phyloP scores from a whole-genome alignment of 2,797 vertebrate genomes.

The Hydrocynus forskahlii region DNA sequence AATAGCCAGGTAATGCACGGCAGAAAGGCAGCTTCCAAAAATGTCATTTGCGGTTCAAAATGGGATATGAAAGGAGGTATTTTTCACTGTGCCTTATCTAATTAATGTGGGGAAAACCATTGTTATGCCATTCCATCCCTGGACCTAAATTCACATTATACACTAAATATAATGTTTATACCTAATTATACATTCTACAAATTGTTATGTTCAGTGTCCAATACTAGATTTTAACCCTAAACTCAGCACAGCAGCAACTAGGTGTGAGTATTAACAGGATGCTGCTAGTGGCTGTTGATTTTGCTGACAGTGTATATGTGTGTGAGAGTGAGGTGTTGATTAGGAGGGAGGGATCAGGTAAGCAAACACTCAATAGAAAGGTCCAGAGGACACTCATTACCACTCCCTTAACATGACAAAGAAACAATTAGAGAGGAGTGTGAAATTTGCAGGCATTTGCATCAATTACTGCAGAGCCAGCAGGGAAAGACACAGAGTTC shows the following conservation, averaged over 20 bases:
- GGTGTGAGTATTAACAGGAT: constrained; percentile 54
- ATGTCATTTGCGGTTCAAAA: neutral
- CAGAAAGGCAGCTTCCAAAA: neutral
- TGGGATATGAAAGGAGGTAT: too few relatives aligned
- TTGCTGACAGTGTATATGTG: constrained; percentile 41
- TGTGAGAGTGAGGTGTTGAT: constrained; percentile 62
- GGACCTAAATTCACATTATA: too few relatives aligned
- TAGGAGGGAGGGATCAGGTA: constrained; percentile 64
- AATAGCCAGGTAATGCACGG: neutral
- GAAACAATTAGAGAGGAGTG: constrained; percentile 75
- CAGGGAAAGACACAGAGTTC: constrained; percentile 47
- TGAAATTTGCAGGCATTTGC: constrained; percentile 71
- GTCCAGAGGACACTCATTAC: constrained; percentile 73
- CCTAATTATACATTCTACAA: too few relatives aligned
- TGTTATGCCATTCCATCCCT: neutral
- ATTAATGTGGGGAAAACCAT: neutral
- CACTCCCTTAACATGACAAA: constrained; percentile 73
- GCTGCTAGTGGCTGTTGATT: constrained; percentile 51
- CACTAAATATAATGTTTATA: too few relatives aligned
- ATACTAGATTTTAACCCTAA: constrained; percentile 12
- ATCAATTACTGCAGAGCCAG: constrained; percentile 70
- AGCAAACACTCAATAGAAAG: constrained; percentile 68
- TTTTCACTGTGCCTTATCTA: neutral
- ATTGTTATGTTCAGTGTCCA: neutral
- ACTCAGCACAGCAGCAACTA: constrained; percentile 22